These are phyloP conservation scores for Sebastes diploproa DNA, from an alignment of 2,797 vertebrate species.

Conservation along the genomic window DNA sequence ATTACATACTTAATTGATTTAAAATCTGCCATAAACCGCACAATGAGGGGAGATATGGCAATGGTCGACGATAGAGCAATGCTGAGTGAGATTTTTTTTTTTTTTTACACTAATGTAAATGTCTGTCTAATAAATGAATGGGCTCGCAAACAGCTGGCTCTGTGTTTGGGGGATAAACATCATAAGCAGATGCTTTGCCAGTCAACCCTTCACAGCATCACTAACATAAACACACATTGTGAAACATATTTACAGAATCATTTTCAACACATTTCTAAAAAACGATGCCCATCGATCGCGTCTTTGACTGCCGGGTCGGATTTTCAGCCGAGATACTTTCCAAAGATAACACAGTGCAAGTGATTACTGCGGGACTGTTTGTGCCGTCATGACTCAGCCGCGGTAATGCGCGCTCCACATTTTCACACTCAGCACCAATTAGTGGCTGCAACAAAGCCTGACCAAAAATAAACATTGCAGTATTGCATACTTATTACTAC, in stretches of 20 bases:
- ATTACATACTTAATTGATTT: slow-evolving; percentile 99
- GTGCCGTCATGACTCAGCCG: slow-evolving; percentile 63
- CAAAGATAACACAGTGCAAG: slow-evolving; percentile 55
- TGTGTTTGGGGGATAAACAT: slow-evolving; percentile 55
- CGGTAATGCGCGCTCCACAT: slow-evolving; percentile 62
- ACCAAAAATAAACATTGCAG: slow-evolving; percentile 80
- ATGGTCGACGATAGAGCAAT: slow-evolving; percentile 51
- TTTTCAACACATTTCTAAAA: slow-evolving; percentile 51
- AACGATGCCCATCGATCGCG: slow-evolving; percentile 35
- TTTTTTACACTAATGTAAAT: slow-evolving; percentile 52
- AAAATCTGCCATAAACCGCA: slow-evolving; percentile 86
- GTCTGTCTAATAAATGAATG: slow-evolving; percentile 67
- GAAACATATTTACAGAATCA: slow-evolving; percentile 28
- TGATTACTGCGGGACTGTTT: slow-evolving; percentile 55
- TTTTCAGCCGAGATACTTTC: slow-evolving; percentile 53
- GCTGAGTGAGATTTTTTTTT: slow-evolving; percentile 51
- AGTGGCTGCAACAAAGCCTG: slow-evolving; percentile 78
- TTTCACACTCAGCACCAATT: slow-evolving; percentile 77
- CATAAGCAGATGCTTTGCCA: slow-evolving; percentile 49
- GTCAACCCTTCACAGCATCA: slow-evolving; percentile 19
- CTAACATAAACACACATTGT: slow-evolving; percentile 30
- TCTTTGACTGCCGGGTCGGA: slow-evolving; percentile 32
- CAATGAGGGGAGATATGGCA: slow-evolving; percentile 75
- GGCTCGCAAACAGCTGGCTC: slow-evolving; percentile 62
- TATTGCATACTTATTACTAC: slow-evolving; percentile 79